Evolutionary conservation across 2,888 invertebrate genomes (phyloP), one percentile per base, ranked within the genome.

Genomic region (Ditylenchus weischeri): DNA sequence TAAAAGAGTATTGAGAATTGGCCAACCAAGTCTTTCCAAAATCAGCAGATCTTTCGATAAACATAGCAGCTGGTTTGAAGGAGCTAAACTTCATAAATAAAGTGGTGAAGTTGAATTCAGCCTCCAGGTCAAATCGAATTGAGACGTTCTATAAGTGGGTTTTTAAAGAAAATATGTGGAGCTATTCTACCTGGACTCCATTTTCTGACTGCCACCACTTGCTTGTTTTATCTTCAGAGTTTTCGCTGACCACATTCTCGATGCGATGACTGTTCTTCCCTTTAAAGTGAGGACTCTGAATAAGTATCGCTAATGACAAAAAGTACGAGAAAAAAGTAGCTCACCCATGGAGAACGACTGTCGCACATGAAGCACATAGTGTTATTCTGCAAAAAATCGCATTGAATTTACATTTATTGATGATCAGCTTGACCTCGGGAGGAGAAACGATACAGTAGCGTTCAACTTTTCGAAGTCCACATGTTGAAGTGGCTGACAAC

Each of bases 141-240:
- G 90, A 89, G 15, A 93, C 73, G 57, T 74, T 75, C 69, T 77
- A 64, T 64, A 65, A 61, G 36, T 49, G 38, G 35, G 36, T 21
- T 29, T 21, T 72, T 11, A 36, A 10, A 21, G 13, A 64, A 49
- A 48, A 13, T 13, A n/a, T 10, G n/a, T 36, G 21, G 13, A n/a
- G 19, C n/a, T n/a, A n/a, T n/a, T 48, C 35, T 23, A 73, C 75
- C 69, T 76, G 92, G 77, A 90, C 89, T 48, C 98, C 96, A 84
- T 95, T 98, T 86, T 93, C 92, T 2, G 95, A 93, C 84, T 99
- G 98, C 96, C 96, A 99, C 96, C 98, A 98, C 8, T 91, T 90
- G 36, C 70, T 69, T 38, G 77, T 78, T 57, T 80, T 76, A 62
- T 79, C 75, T 43, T 78, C 77, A 66, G 75, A 79, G 43, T 72